A percentile compares a stretch with the other conserved stretches of the same genome.
phyloP scores from a whole-genome alignment of 2,888 invertebrate genomes.

The Caenorhabditis sinica region DNA sequence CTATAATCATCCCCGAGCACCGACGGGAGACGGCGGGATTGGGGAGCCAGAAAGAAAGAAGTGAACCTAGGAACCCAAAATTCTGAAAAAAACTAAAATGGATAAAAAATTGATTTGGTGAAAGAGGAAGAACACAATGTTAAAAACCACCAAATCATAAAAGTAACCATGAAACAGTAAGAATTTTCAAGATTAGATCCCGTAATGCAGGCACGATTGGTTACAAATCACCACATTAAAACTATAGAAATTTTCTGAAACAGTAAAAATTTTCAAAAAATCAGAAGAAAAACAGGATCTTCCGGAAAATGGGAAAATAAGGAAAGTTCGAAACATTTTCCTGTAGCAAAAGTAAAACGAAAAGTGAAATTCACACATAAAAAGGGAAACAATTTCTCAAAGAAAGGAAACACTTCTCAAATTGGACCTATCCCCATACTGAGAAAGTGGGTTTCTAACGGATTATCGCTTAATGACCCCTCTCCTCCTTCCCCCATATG shows the following conservation, averaged over 20 bases:
- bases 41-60: no score
- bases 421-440: constrained; percentile 9
- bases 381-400: neutral
- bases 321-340: neutral
- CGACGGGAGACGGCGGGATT: no score
- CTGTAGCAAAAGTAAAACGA: neutral
- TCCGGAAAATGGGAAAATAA: neutral
- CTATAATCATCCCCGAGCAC: no score
- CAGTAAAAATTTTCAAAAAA: neutral
- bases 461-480: constrained; percentile 57
- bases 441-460: constrained; percentile 57
- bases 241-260: neutral
- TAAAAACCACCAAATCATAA: no score
- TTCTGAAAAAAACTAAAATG: no score
- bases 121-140: no score
- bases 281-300: neutral
- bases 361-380: constrained; percentile 3
- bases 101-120: no score
- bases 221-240: neutral
- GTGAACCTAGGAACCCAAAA: no score
- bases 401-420: constrained; percentile 4
- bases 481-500: neutral
- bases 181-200: neutral
- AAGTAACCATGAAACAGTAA: neutral
- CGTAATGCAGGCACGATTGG: no score